Percentiles rank a stretch among this genome's conserved stretches.
phyloP scores from a whole-genome alignment of 2,888 invertebrate species.

The Lithophane leautieri region DNA sequence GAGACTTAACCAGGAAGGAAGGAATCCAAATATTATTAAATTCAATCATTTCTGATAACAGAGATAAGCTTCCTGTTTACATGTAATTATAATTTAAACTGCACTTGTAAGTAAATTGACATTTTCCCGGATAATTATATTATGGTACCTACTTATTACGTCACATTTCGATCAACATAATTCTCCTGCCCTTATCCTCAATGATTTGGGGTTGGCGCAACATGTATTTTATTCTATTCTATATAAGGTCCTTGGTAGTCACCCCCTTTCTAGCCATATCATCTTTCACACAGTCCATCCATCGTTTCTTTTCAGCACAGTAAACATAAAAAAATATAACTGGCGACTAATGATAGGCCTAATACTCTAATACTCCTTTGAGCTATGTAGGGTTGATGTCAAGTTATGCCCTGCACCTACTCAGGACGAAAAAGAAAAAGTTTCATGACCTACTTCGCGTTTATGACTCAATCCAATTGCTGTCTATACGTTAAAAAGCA shows the following conservation, averaged over 20 bases:
- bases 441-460: constrained; percentile 10
- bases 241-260: no score
- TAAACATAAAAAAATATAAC: no score
- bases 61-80: not conserved
- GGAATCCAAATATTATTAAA: not conserved
- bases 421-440: not conserved
- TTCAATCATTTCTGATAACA: not conserved
- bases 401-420: not conserved
- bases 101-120: not conserved
- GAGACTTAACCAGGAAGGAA: not conserved
- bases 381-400: no score
- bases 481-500: constrained; percentile 22
- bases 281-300: no score
- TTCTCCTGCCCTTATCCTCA: no score
- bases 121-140: not conserved
- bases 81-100: not conserved
- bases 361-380: not conserved
- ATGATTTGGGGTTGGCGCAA: no score
- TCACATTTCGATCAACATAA: no score
- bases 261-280: no score
- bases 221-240: no score
- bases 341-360: not conserved
- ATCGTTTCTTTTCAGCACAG: no score
- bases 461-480: constrained; percentile 16
- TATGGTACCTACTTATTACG: no score